Conservation (phyloP, 2,797 vertebrate genomes). For the Lemur catta region DNA sequence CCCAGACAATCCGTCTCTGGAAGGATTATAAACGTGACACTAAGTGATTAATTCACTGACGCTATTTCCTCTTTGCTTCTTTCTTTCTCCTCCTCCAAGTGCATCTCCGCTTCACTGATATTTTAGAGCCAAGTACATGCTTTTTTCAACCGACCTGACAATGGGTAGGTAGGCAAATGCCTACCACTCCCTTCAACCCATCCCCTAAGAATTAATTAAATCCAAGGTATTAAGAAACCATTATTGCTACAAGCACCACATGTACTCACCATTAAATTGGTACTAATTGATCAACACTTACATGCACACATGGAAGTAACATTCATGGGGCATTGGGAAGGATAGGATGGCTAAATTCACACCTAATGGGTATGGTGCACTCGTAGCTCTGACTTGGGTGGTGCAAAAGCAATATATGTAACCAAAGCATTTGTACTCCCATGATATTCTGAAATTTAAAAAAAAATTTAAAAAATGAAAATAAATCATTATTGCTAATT, state of each 20-base stretch:
- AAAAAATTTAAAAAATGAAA: too few relatives aligned
- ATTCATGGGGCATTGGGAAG: too few relatives aligned
- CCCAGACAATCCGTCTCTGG: background rate
- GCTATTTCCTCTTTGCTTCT: constrained; percentile 7
- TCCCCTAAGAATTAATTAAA: background rate
- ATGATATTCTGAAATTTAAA: too few relatives aligned
- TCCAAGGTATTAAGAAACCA: background rate
- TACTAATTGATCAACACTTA: too few relatives aligned
- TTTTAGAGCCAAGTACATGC: background rate
- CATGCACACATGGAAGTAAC: too few relatives aligned
- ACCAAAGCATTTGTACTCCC: too few relatives aligned
- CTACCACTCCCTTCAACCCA: background rate
- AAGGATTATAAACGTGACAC: background rate
- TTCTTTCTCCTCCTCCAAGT: background rate
- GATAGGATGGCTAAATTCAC: too few relatives aligned
- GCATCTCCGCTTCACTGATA: background rate
- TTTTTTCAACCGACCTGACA: background rate
- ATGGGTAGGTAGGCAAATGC: background rate
- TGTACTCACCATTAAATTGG: too few relatives aligned
- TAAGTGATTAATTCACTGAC: background rate
- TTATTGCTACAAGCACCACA: too few relatives aligned
- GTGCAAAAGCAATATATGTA: too few relatives aligned
- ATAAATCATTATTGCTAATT: background rate
- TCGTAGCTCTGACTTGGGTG: too few relatives aligned
- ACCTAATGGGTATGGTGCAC: too few relatives aligned